phyloP scores from a whole-genome alignment of 2,797 vertebrate genomes.

The Calcarius lapponicus region DNA sequence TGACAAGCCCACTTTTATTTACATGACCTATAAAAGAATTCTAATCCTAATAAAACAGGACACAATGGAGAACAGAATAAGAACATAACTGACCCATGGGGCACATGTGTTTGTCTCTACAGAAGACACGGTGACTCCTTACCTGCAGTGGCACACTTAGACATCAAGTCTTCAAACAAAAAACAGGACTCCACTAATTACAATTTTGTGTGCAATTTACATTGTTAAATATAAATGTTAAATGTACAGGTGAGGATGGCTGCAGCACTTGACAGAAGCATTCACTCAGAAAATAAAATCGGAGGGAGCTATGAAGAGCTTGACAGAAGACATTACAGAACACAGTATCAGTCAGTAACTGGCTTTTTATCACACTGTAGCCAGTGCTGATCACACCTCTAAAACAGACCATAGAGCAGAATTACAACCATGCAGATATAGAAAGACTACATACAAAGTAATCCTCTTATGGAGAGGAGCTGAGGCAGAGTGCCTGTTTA shows the following conservation, averaged over 20 bases:
- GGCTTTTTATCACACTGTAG: not conserved
- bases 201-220: not conserved
- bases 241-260: not conserved
- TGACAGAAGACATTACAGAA: not conserved
- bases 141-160: not conserved
- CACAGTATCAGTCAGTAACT: accelerated
- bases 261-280: not conserved
- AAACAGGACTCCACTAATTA: not conserved
- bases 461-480: not conserved
- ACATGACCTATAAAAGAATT: not conserved
- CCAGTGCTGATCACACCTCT: not conserved
- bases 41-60: not conserved
- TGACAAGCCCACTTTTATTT: not conserved
- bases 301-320: not conserved
- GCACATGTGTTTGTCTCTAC: not conserved
- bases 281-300: not conserved
- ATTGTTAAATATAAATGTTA: not conserved
- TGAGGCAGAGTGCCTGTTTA: not conserved
- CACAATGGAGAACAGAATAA: not conserved
- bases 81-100: not conserved
- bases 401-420: not conserved
- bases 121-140: not conserved
- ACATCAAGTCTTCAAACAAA: not conserved
- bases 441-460: not conserved
- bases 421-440: not conserved